Evolutionary conservation across 2,797 vertebrate species (phyloP).

Genomic region (Synaphobranchus kaupii): DNA sequence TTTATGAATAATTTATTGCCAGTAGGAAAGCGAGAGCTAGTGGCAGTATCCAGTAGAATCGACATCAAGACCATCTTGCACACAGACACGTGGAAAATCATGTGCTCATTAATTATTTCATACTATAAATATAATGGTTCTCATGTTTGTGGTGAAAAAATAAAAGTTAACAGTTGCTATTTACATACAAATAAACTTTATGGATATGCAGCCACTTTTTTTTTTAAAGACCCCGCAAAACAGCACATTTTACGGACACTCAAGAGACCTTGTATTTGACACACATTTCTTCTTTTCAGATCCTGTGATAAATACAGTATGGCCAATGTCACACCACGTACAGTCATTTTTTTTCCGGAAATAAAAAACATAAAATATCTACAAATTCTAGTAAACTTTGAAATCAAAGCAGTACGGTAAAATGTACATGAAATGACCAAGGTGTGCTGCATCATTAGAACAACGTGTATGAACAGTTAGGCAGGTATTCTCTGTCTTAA

Average conservation of each 20-base stretch:
- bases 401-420: constrained; percentile 99
- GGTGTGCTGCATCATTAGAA: constrained; percentile 74
- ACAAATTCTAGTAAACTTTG: constrained; percentile 90
- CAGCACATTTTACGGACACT: constrained; percentile 70
- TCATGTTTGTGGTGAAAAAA: constrained; percentile 84
- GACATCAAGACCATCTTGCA: constrained; percentile 91
- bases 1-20: constrained; percentile 99
- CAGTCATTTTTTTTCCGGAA: constrained; percentile 66
- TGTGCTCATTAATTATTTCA: constrained; percentile 73
- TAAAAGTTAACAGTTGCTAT: constrained; percentile 79
- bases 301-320: constrained; percentile 68
- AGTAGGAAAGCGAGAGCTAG: constrained; percentile 98
- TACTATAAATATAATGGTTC: constrained; percentile 89
- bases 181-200: constrained; percentile 70
- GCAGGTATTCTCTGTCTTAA: constrained; percentile 56
- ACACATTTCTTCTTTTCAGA: constrained; percentile 50
- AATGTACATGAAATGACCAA: constrained; percentile 89
- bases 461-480: constrained; percentile 79
- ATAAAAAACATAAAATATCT: constrained; percentile 89
- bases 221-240: constrained; percentile 81
- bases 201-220: constrained; percentile 83
- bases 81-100: constrained; percentile 72
- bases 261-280: constrained; percentile 70
- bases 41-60: constrained; percentile 99
- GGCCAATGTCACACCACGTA: constrained; percentile 80